Conservation (phyloP, 2,113 vertebrate species). For the Epinephelus lanceolatus region DNA sequence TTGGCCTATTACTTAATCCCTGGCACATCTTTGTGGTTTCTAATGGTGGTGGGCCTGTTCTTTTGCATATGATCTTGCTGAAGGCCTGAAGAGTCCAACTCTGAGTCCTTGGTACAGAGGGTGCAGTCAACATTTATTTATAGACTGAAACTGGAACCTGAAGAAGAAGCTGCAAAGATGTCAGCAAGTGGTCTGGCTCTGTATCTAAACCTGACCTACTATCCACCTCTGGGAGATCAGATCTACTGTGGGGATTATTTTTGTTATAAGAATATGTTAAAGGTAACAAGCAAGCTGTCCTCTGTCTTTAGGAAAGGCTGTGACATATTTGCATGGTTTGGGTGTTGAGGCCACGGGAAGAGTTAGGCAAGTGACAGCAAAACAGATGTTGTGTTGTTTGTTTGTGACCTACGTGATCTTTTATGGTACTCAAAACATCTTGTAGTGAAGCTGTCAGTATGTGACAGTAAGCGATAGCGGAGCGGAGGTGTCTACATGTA, state of each 20-base stretch:
- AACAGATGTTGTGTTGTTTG: not conserved
- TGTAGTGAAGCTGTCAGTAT: not conserved
- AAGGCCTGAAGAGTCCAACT: slow-evolving; percentile 45
- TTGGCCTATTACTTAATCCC: slow-evolving; percentile 68
- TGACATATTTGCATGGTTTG: slow-evolving; percentile 17
- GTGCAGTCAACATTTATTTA: slow-evolving; percentile 77
- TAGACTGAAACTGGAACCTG: slow-evolving; percentile 82
- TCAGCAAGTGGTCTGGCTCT: slow-evolving; percentile 61
- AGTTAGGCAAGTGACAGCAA: not conserved
- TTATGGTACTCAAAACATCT: not conserved
- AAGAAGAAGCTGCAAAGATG: slow-evolving; percentile 74
- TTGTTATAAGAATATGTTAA: slow-evolving; percentile 10
- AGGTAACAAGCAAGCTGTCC: not conserved
- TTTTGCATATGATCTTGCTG: slow-evolving; percentile 55
- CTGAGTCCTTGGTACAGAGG: slow-evolving; percentile 34
- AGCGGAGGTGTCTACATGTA: not conserved
- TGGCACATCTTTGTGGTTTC: slow-evolving; percentile 47
- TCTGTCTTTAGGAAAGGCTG: slow-evolving; percentile 17
- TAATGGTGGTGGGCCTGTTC: slow-evolving; percentile 37
- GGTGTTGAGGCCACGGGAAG: not conserved
- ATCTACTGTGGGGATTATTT: slow-evolving; percentile 3
- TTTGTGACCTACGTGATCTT: slow-evolving; percentile 24
- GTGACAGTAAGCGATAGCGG: slow-evolving; percentile 14
- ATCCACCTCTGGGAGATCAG: slow-evolving; percentile 49
- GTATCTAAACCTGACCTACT: slow-evolving; percentile 58